Percentiles rank a stretch among this genome's conserved stretches.
phyloP scores from a whole-genome alignment of 2,888 invertebrate species.

The Gari tellinella region DNA sequence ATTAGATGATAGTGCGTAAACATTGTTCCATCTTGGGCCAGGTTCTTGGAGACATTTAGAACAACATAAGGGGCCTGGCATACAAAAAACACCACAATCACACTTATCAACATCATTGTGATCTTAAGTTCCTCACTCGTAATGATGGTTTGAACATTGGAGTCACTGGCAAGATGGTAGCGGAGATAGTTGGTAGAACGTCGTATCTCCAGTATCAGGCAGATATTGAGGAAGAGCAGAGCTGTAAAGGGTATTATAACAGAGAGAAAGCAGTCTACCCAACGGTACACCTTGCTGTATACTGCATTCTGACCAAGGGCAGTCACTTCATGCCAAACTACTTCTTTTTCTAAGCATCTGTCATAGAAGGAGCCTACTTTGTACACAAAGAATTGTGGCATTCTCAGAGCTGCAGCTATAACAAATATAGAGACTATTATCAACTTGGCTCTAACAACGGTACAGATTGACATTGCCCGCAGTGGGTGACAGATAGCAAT shows the following conservation, averaged over 20 bases:
- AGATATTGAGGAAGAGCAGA: slow-evolving; percentile 76
- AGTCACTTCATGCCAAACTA: slow-evolving; percentile 52
- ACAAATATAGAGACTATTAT: slow-evolving; percentile 73
- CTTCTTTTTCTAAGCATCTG: slow-evolving; percentile 30
- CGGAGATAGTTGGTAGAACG: slow-evolving; percentile 80
- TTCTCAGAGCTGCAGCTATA: slow-evolving; percentile 65
- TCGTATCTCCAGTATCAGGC: slow-evolving; percentile 80
- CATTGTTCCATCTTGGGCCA: slow-evolving; percentile 34
- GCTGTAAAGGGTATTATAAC: slow-evolving; percentile 78
- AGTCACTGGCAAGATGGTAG: slow-evolving; percentile 71
- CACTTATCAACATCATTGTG: slow-evolving; percentile 81
- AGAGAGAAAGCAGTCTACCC: slow-evolving; percentile 70
- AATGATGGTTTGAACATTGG: slow-evolving; percentile 71
- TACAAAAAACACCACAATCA: slow-evolving; percentile 81
- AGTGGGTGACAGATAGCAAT: slow-evolving; percentile 83
- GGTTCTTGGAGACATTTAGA: slow-evolving; percentile 23
- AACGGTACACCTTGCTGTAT: slow-evolving; percentile 66
- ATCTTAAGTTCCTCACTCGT: slow-evolving; percentile 81
- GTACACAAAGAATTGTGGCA: slow-evolving; percentile 77
- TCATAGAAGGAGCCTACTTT: slow-evolving; percentile 49
- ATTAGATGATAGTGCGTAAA: slow-evolving; percentile 46
- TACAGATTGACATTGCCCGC: slow-evolving; percentile 76
- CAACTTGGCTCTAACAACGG: slow-evolving; percentile 74
- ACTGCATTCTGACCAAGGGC: slow-evolving; percentile 55
- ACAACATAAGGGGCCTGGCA: slow-evolving; percentile 81